Percentiles rank a stretch among this genome's conserved stretches.
These are phyloP conservation scores for Arrhamphus sclerolepis DNA, from an alignment of 2,797 vertebrate genomes.

Conservation along the genomic window DNA sequence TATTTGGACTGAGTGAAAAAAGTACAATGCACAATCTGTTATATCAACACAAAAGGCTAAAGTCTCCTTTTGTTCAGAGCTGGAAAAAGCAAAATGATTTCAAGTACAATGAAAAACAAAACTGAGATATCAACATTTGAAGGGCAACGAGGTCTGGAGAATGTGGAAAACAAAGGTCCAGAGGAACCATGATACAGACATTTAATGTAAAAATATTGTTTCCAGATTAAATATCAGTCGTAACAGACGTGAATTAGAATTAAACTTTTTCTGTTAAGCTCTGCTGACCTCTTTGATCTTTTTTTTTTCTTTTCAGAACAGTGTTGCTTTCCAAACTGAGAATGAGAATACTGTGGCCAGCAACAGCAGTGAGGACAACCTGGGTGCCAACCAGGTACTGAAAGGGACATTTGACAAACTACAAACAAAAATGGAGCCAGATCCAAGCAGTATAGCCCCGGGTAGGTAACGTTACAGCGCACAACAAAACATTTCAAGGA, in stretches of 20 bases:
- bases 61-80: too few species aligned
- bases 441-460: constrained; percentile 89
- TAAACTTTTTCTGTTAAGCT: neutral
- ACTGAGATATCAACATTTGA: neutral
- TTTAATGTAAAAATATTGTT: neutral
- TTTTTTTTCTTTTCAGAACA: constrained; percentile 54
- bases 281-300: constrained; percentile 3
- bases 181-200: too few species aligned
- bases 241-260: neutral
- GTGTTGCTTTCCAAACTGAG: constrained; percentile 56
- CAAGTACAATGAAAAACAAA: neutral
- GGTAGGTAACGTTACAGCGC: constrained; percentile 76
- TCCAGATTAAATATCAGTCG: neutral
- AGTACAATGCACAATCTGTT: too few species aligned
- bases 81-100: too few species aligned
- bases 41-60: too few species aligned
- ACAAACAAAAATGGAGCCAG: constrained; percentile 76
- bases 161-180: neutral
- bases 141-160: too few species aligned
- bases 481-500: constrained; percentile 7
- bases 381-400: constrained; percentile 69
- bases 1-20: too few species aligned
- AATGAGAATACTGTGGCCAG: constrained; percentile 68
- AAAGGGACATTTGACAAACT: constrained; percentile 80
- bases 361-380: constrained; percentile 58